phyloP scores from a whole-genome alignment of 2,113 vertebrate species.

The Ardeotis arabs region DNA sequence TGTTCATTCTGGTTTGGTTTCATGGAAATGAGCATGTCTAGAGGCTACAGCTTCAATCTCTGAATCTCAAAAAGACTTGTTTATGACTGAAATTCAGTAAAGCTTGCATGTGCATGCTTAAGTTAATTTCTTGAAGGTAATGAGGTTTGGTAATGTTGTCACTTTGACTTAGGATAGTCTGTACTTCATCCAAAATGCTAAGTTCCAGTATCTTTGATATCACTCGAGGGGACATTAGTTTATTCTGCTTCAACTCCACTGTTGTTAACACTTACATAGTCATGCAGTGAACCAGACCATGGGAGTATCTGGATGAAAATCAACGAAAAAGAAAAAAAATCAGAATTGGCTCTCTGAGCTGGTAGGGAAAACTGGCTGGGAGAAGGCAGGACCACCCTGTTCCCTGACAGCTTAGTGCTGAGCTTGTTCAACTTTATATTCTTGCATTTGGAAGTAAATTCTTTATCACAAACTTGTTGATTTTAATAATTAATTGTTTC shows the following conservation, averaged over 20 bases:
- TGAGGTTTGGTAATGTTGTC: not conserved
- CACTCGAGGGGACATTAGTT: not conserved
- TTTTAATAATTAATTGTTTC: not conserved
- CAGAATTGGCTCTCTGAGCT: not conserved
- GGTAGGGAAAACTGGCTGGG: not conserved
- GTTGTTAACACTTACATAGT: not conserved
- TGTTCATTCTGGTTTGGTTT: not conserved
- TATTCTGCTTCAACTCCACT: not conserved
- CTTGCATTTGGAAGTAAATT: not conserved
- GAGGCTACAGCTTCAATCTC: not conserved
- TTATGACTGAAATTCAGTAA: not conserved
- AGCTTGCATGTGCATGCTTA: not conserved
- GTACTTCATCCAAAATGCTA: not conserved
- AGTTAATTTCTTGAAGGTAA: constrained; percentile 18
- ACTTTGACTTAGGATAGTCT: not conserved
- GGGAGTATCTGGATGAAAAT: not conserved
- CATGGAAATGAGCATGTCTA: not conserved
- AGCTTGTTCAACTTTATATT: not conserved
- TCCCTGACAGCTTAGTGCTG: not conserved
- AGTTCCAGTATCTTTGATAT: not conserved
- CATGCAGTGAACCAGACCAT: not conserved
- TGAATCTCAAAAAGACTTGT: not conserved
- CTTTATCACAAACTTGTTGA: not conserved
- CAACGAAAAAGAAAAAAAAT: not conserved
- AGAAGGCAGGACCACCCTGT: not conserved